These are phyloP conservation scores for Microchrysa polita DNA, from an alignment of 2,888 invertebrate species.

Conservation along the genomic window DNA sequence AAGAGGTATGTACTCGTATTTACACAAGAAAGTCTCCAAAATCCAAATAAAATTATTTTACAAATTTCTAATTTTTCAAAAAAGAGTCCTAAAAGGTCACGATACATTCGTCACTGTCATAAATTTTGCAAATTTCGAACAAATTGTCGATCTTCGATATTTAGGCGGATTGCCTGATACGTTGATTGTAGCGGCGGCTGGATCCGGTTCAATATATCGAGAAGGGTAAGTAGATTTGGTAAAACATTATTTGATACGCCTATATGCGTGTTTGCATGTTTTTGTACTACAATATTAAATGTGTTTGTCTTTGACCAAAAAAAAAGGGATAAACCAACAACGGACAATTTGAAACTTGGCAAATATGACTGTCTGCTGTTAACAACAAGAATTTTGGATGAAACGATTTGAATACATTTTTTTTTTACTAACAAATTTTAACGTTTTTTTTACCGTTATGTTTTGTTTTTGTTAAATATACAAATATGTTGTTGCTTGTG, in stretches of 20 bases:
- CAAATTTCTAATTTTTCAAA: neutral
- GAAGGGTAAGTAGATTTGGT: conserved; percentile 65
- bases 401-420: no score
- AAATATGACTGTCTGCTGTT: conserved; percentile 65
- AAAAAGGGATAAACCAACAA: conserved; percentile 62
- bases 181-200: conserved; percentile 66
- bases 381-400: conserved; percentile 53
- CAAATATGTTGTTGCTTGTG: no score
- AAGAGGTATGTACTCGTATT: conserved; percentile 63
- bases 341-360: conserved; percentile 59
- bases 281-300: neutral
- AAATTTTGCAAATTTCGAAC: conserved; percentile 68
- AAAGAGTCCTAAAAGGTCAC: conserved; percentile 57
- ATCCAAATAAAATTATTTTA: neutral
- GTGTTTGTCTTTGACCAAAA: conserved; percentile 47
- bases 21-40: no score
- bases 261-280: conserved; percentile 21
- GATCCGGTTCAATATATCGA: conserved; percentile 65
- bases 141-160: conserved; percentile 68
- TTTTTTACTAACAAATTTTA: neutral
- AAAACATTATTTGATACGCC: no score
- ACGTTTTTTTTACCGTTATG: neutral
- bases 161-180: conserved; percentile 65
- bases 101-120: conserved; percentile 66
- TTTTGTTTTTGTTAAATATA: no score